Percentiles rank a stretch among this genome's conserved stretches.
These are phyloP conservation scores for Paramuricea clavata DNA, from an alignment of 92 coral and sea anemone species.

Conservation along the genomic window DNA sequence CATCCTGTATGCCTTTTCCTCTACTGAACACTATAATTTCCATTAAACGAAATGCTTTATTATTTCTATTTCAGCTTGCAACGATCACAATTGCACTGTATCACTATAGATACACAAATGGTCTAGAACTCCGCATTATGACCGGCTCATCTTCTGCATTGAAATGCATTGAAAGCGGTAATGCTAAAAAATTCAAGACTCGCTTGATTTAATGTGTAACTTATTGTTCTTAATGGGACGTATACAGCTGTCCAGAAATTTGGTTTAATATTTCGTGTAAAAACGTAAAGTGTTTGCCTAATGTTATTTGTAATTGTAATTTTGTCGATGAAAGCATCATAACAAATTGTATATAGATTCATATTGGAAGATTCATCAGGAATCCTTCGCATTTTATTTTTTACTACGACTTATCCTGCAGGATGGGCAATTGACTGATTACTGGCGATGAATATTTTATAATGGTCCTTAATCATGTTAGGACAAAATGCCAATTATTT, in stretches of 20 bases:
- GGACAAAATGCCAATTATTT: too few relatives aligned
- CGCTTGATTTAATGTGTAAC: constrained; percentile 2
- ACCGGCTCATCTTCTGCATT: neutral
- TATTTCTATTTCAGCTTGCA: constrained; percentile 25
- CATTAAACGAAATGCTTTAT: neutral
- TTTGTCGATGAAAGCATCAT: too few relatives aligned
- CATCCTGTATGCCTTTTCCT: neutral
- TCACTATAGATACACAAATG: neutral
- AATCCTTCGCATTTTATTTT: too few relatives aligned
- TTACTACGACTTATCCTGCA: too few relatives aligned
- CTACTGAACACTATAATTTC: neutral
- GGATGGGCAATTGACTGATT: too few relatives aligned
- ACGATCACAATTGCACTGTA: neutral
- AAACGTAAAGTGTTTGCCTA: too few relatives aligned
- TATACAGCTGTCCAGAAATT: neutral
- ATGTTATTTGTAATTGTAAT: too few relatives aligned
- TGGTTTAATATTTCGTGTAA: too few relatives aligned
- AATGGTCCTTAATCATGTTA: too few relatives aligned
- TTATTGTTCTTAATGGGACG: neutral
- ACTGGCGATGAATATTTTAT: too few relatives aligned
- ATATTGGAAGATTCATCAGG: too few relatives aligned
- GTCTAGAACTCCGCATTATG: neutral
- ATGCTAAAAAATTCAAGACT: constrained; percentile 32
- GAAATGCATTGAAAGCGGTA: constrained; percentile 37
- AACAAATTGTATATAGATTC: too few relatives aligned